These are phyloP conservation scores for Montipora capricornis DNA, from an alignment of 64 coral and sea anemone species.

Conservation along the genomic window DNA sequence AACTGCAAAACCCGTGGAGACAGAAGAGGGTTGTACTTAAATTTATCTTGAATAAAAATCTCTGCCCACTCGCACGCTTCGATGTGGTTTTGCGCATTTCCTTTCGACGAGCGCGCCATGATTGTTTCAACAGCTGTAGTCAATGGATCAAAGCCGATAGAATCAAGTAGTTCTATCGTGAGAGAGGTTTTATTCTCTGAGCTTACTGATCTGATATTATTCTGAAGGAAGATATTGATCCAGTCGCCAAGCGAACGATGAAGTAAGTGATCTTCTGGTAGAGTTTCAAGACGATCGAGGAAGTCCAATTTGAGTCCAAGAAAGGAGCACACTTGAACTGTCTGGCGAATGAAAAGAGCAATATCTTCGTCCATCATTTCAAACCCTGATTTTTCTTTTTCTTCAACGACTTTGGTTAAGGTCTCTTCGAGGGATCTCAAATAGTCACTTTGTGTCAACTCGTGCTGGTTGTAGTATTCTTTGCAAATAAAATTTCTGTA, in stretches of 20 bases:
- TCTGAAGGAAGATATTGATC: neutral
- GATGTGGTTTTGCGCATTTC: neutral
- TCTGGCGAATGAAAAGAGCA: no score
- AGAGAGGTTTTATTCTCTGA: neutral
- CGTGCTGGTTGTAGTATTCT: no score
- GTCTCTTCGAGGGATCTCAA: no score
- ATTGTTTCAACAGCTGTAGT: neutral
- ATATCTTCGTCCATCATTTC: no score
- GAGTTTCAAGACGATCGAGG: neutral
- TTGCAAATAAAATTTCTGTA: no score
- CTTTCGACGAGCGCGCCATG: neutral
- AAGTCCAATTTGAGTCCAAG: slow-evolving; percentile 27
- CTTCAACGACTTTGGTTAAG: no score
- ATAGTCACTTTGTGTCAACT: no score
- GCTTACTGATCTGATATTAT: neutral
- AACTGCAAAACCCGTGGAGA: neutral
- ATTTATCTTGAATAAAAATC: slow-evolving; percentile 29
- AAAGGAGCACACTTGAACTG: neutral
- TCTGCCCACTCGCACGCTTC: slow-evolving; percentile 11
- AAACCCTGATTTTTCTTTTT: no score
- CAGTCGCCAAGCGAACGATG: neutral
- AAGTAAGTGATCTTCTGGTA: neutral
- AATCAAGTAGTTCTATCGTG: slow-evolving; percentile 1
- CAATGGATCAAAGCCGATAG: slow-evolving; percentile 4
- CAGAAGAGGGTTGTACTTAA: slow-evolving; percentile 10